Percentiles rank a stretch among this genome's conserved stretches.
Conservation (phyloP, 2,888 invertebrate species). For the Notodonta dromedarius region DNA sequence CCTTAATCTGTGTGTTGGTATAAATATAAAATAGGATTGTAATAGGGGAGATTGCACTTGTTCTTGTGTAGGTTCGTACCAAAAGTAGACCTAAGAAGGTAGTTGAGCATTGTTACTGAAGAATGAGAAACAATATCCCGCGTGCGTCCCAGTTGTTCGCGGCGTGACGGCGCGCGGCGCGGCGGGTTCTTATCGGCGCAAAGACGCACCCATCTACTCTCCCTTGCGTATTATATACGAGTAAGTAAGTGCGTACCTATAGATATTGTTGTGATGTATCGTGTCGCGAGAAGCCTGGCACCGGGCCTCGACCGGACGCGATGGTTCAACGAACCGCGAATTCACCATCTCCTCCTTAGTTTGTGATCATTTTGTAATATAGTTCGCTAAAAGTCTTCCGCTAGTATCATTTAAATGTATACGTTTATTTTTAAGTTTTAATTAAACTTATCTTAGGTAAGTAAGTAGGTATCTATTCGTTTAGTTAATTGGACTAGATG, state of each 20-base stretch:
- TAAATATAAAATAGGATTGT: no score
- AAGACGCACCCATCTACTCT: constrained; percentile 47
- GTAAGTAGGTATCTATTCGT: no score
- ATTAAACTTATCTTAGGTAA: no score
- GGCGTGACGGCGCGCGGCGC: constrained; percentile 53
- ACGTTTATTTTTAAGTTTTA: no score
- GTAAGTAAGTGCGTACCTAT: constrained; percentile 6
- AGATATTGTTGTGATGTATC: constrained; percentile 12
- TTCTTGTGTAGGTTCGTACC: no score
- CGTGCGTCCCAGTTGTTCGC: constrained; percentile 61
- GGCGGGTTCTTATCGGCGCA: constrained; percentile 49
- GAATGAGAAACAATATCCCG: constrained; percentile 45
- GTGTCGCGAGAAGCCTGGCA: constrained; percentile 11
- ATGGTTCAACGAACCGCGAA: constrained; percentile 48
- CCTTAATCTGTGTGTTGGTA: no score
- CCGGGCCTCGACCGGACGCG: constrained; percentile 28
- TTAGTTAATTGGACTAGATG: no score
- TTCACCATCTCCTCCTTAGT: constrained; percentile 23
- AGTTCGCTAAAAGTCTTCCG: background rate
- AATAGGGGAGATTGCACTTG: no score
- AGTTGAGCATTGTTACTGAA: constrained; percentile 6
- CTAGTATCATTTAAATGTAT: background rate
- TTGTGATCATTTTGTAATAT: no score
- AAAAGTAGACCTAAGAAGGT: no score
- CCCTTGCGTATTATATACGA: constrained; percentile 18